These are phyloP conservation scores for Araneus ventricosus DNA, from an alignment of 1,140 invertebrate species.

Conservation along the genomic window DNA sequence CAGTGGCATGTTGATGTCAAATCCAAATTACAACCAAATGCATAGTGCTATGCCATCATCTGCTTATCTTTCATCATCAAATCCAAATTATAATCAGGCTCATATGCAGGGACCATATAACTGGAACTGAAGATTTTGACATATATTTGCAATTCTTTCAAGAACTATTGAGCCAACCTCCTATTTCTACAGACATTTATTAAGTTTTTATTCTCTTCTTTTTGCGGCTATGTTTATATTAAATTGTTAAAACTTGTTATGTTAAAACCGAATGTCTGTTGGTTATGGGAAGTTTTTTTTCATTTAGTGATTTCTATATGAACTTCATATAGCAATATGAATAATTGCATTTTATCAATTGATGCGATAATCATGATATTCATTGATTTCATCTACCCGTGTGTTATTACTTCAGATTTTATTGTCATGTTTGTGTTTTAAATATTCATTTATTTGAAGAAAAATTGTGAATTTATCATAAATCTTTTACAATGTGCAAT, in stretches of 20 bases:
- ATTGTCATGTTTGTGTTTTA: conserved; percentile 3
- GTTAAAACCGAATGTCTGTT: background rate
- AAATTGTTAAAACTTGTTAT: background rate
- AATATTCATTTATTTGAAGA: background rate
- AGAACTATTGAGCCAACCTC: background rate
- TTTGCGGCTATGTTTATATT: background rate
- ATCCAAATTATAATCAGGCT: conserved; percentile 72
- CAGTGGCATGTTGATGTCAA: conserved; percentile 68
- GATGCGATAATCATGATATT: background rate
- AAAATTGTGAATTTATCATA: background rate
- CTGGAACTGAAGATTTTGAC: conserved; percentile 62
- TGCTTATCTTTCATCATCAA: conserved; percentile 56
- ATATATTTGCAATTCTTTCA: background rate
- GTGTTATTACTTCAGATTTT: background rate
- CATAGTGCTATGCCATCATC: conserved; percentile 61
- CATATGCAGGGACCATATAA: conserved; percentile 68
- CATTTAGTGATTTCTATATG: background rate
- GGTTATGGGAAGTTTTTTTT: conserved; percentile 1
- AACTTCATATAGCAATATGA: background rate
- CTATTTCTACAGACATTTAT: background rate
- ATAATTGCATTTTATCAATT: background rate
- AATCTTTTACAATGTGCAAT: background rate
- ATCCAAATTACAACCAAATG: conserved; percentile 70
- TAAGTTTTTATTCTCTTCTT: conserved; percentile 16
- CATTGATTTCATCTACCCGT: background rate